Evolutionary conservation across 2,113 vertebrate genomes (phyloP), one percentile per base, ranked within the genome.

Genomic region (Canis aureus): DNA sequence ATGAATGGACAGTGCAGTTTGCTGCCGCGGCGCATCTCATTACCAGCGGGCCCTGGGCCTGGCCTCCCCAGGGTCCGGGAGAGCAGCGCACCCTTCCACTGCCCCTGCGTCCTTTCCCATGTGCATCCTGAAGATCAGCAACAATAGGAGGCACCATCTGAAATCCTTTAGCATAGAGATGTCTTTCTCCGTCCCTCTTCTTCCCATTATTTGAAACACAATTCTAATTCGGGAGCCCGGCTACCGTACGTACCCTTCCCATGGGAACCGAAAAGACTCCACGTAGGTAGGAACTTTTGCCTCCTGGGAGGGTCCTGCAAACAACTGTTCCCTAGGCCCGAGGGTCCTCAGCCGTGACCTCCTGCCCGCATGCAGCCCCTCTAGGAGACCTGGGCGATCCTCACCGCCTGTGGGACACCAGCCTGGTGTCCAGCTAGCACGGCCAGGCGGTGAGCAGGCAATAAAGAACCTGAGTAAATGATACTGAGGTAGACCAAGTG

Each of bases 1-100:
- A 98, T 99, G 99, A 99, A 99, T 99, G 97, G 98, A 99, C 98
- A 99, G 98, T 98, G 98, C 97, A 95, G 98, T 95, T 97, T 94
- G 89, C 19, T 91, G 59, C 98, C 95, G 96, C 0, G 17, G 94
- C 97, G 98, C 98, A 98, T 97, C 97, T 98, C 97, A 97, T 98
- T 98, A 98, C 79, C 96, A 90, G 97, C 53, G 55, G 93, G 89
- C 85, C 97, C 49, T 97, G 92, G 97, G 95, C 76, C 22, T 11
- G 43, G 79, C 80, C 96, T 98, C 98, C 93, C 80, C 92, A 43
- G 43, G 43, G 97, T 97, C 98, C 95, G 94, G 96, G 84, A 97
- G 49, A 81, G 90, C 2, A 87, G 83, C 82, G 80, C 85, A 38
- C 85, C 27, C 82, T 89, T 69, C 69, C 74, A 86, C 32, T 95